Evolutionary conservation across 2,888 invertebrate species (phyloP).

Genomic region (Apotomis capreana): DNA sequence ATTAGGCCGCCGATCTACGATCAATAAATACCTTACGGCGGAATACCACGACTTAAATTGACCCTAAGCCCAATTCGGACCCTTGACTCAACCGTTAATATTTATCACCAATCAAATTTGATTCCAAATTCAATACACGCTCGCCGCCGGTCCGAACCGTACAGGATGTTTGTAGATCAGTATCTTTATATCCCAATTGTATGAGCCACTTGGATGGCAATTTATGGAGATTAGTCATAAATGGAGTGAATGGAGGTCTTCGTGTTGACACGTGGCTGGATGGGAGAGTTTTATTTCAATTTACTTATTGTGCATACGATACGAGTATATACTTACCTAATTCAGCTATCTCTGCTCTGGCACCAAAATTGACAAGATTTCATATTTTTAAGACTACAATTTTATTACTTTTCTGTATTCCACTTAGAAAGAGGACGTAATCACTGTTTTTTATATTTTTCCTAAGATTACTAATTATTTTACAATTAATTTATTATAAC

Average conservation of each 20-base stretch:
- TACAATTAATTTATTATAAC: no score
- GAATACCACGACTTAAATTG: slow-evolving; percentile 12
- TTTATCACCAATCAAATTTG: slow-evolving; percentile 38
- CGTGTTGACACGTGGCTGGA: slow-evolving; percentile 9
- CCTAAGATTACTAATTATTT: no score
- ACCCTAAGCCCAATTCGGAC: slow-evolving; percentile 37
- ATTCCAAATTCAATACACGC: slow-evolving; percentile 35
- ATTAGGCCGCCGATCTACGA: no score
- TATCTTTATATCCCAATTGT: slow-evolving; percentile 69
- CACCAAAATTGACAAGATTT: no score
- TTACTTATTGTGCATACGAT: no score
- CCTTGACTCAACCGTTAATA: slow-evolving; percentile 28
- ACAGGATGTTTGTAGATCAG: slow-evolving; percentile 68
- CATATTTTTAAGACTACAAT: no score
- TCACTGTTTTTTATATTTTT: no score
- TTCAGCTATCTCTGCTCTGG: no score
- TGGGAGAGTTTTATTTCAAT: neutral
- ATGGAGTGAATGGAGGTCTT: slow-evolving; percentile 25
- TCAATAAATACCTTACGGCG: no score
- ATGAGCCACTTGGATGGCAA: slow-evolving; percentile 33
- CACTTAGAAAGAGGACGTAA: no score
- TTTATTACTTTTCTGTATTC: no score
- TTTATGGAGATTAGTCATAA: slow-evolving; percentile 30
- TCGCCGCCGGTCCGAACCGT: slow-evolving; percentile 40
- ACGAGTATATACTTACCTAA: no score